Percentiles rank a stretch among this genome's conserved stretches.
Conservation (phyloP, 2,797 vertebrate genomes). For the Avahi laniger region DNA sequence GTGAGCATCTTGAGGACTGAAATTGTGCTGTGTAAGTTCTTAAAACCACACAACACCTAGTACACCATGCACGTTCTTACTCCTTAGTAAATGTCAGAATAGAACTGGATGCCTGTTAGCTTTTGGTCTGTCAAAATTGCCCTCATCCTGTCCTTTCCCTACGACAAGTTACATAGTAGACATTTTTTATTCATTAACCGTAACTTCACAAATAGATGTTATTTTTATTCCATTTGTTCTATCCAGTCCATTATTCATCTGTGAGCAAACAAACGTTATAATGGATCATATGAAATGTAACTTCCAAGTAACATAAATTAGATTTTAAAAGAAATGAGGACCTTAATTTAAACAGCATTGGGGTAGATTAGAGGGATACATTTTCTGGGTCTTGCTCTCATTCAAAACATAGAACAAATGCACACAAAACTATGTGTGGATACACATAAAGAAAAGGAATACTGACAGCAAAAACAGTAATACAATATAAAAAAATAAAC, state of each 20-base stretch:
- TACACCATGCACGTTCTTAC: neutral
- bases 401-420: neutral
- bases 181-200: neutral
- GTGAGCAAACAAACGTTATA: neutral
- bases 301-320: neutral
- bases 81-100: neutral
- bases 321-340: constrained; percentile 30
- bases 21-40: neutral
- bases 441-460: neutral
- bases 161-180: neutral
- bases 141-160: neutral
- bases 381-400: neutral
- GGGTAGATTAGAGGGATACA: neutral
- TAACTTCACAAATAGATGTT: neutral
- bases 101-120: neutral
- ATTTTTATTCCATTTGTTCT: neutral
- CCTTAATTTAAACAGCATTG: neutral
- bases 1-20: neutral
- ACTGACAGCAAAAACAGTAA: neutral
- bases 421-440: neutral
- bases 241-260: neutral
- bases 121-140: neutral
- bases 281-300: neutral
- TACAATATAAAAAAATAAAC: neutral
- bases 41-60: neutral